These are phyloP conservation scores for Psilopsiagon aurifrons DNA, from an alignment of 2,113 vertebrate genomes.

Conservation along the genomic window DNA sequence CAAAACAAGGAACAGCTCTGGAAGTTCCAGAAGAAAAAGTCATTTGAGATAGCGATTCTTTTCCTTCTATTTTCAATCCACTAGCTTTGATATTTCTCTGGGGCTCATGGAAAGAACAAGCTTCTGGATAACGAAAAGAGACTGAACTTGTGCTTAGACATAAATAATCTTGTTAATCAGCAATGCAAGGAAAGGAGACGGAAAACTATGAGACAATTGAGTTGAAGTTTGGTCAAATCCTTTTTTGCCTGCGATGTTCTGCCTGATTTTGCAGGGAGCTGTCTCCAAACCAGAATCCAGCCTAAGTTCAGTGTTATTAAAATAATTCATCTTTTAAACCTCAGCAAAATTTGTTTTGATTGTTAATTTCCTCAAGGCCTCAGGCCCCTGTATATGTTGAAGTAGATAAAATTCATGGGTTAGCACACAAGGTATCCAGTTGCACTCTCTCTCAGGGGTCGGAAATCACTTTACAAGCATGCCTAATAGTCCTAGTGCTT, in stretches of 20 bases:
- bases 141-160: not conserved
- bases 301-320: not conserved
- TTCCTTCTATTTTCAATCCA: slow-evolving; percentile 20
- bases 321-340: slow-evolving; percentile 12
- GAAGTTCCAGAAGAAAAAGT: slow-evolving; percentile 25
- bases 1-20: not conserved
- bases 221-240: not conserved
- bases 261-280: not conserved
- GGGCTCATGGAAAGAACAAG: not conserved
- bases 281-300: not conserved
- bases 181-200: not conserved
- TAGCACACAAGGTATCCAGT: slow-evolving; percentile 3
- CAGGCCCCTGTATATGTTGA: not conserved
- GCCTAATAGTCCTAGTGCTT: not conserved
- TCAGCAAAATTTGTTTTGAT: slow-evolving; percentile 43
- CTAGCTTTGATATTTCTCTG: not conserved
- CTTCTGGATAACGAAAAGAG: not conserved
- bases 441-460: not conserved
- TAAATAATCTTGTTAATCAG: slow-evolving; percentile 6
- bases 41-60: not conserved
- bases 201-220: not conserved
- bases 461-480: slow-evolving; percentile 35
- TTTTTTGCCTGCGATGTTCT: not conserved
- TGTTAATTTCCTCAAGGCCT: slow-evolving; percentile 30
- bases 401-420: slow-evolving; percentile 27